phyloP scores from a whole-genome alignment of 2,888 invertebrate genomes.

The Colletes collaris region DNA sequence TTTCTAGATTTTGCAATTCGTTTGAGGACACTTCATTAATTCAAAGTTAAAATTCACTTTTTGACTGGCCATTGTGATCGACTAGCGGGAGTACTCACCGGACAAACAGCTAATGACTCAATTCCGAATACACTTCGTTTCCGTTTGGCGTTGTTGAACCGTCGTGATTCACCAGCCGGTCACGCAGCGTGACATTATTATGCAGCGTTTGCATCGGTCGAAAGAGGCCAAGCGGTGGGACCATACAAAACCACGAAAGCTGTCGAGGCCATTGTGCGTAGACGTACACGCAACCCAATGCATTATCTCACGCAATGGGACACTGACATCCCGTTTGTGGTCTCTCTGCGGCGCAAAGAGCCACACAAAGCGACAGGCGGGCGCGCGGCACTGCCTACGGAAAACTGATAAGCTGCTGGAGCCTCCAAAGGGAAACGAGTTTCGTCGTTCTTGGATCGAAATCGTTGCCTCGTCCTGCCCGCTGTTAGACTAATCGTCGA shows the following conservation, averaged over 20 bases:
- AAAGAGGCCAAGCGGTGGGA: constrained; percentile 56
- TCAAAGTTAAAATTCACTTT: background rate
- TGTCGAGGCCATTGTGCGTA: constrained; percentile 70
- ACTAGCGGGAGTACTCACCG: background rate
- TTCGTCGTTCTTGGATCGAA: constrained; percentile 39
- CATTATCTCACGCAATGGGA: constrained; percentile 75
- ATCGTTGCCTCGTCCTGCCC: constrained; percentile 19
- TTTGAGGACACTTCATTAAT: too few relatives aligned
- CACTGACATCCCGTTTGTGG: constrained; percentile 75
- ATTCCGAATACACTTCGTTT: constrained; percentile 40
- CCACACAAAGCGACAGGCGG: constrained; percentile 67
- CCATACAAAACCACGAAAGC: constrained; percentile 67
- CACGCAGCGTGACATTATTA: constrained; percentile 68
- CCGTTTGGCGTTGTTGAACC: constrained; percentile 46
- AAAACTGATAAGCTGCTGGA: constrained; percentile 64
- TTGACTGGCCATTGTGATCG: background rate
- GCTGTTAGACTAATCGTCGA: constrained; percentile 29
- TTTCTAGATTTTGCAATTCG: too few relatives aligned
- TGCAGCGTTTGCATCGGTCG: constrained; percentile 67
- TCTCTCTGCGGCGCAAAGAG: constrained; percentile 69
- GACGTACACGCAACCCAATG: constrained; percentile 67
- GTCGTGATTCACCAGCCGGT: constrained; percentile 64
- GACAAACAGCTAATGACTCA: constrained; percentile 52
- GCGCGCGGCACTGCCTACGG: constrained; percentile 53
- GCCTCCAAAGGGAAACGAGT: constrained; percentile 47